Evolutionary conservation across 1,140 invertebrate species (phyloP).

Genomic region (Papilio polytes): DNA sequence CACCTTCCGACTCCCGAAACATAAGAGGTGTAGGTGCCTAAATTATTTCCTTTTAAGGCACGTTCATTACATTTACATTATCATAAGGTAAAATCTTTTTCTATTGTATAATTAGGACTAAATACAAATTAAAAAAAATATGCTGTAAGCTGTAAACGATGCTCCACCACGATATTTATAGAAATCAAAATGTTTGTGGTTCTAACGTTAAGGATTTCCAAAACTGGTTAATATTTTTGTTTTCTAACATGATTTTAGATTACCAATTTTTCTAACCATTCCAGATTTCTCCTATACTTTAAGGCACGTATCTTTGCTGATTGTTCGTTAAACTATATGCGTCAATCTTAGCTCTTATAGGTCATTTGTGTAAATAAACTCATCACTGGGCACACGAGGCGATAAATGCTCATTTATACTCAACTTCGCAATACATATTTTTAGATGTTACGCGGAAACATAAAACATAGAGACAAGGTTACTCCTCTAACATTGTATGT

Average conservation of each 20-base stretch:
- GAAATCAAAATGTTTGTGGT: too few relatives aligned
- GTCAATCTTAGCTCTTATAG: background rate
- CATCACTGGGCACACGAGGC: conserved; percentile 6
- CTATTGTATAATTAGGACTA: background rate
- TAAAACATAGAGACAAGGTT: conserved; percentile 41
- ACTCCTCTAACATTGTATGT: conserved; percentile 31
- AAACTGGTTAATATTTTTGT: too few relatives aligned
- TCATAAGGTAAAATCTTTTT: background rate
- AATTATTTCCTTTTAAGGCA: background rate
- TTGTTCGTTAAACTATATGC: background rate
- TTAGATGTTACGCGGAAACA: conserved; percentile 21
- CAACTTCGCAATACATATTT: conserved; percentile 23
- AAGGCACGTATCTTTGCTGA: too few relatives aligned
- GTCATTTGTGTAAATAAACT: conserved; percentile 19
- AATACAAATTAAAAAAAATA: background rate
- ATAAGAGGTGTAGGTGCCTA: conserved; percentile 8
- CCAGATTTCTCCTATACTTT: too few relatives aligned
- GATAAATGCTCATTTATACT: background rate
- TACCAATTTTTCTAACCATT: too few relatives aligned
- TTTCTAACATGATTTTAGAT: too few relatives aligned
- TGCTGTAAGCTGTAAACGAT: background rate
- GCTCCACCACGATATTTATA: too few relatives aligned
- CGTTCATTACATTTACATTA: conserved; percentile 2
- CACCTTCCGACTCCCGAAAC: conserved; percentile 29
- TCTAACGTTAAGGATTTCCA: too few relatives aligned